Base-by-base conservation (phyloP, 2,888 invertebrate species). In the Rhingia rostrata region DNA sequence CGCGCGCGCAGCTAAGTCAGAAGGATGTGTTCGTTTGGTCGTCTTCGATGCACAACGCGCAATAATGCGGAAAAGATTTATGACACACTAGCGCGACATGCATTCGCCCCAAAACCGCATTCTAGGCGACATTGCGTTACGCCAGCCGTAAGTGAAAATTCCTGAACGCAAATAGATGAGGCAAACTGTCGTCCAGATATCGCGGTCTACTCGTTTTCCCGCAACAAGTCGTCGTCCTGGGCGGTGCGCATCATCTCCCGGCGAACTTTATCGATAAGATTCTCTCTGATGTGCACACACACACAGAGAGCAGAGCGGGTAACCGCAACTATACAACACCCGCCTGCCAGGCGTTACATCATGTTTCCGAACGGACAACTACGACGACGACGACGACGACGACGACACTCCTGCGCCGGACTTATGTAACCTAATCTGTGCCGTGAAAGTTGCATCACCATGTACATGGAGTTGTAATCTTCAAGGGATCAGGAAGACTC, bases 51-150 rank as follows among this genome's bases (percentile, higher is more conserved):
- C 22, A 22, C 22, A 22, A 22, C 22, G 22, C 22, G 73, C 63
- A 73, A 69, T 83, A 84, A 84, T 84, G 84, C 84, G 84, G 84
- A 84, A 84, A 84, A 84, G 84, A 84, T 84, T 84, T 84, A 84
- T 84, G 84, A 80, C 74, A 80, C 66, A 70, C 74, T 70, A 78
- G 64, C 80, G 84, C 80, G 80, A 84, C 84, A 80, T 84, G 84
- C 84, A 70, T 84, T 70, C 22, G 22, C 22, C 22, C 70, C 43
- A 30, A 30, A 35, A 70, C 66, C 80, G 41, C 80, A 84, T 60
- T 74, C 69, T 61, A 70, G 30, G 74, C 49, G 54, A 56, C 67
- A 74, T 61, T 74, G 79, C 22, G 22, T 22, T 22, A 22, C 22
- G 22, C 60, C 56, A 30, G 61, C 63, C 70, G 77, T 84, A 80